These are phyloP conservation scores for Galerucella pusilla DNA, from an alignment of 2,888 invertebrate genomes.

Conservation along the genomic window DNA sequence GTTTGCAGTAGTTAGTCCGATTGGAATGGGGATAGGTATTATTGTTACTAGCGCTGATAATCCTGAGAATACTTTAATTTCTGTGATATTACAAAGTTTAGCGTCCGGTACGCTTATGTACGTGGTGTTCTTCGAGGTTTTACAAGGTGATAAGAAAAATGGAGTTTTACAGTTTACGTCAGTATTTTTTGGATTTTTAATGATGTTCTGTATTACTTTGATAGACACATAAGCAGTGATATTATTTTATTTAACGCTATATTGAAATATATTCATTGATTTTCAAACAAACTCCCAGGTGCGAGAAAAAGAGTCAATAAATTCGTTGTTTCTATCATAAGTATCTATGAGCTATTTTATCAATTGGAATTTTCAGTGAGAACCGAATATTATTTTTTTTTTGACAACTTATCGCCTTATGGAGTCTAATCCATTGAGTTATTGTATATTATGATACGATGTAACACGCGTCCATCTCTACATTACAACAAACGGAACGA, in stretches of 20 bases:
- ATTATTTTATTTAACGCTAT: not conserved
- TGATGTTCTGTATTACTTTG: not conserved
- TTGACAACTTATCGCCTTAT: too few relatives aligned
- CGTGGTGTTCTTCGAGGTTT: conserved; percentile 85
- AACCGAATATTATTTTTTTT: too few relatives aligned
- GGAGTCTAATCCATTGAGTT: too few relatives aligned
- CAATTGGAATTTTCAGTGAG: too few relatives aligned
- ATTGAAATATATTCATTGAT: not conserved
- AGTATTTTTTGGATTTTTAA: not conserved
- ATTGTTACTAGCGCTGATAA: conserved; percentile 64
- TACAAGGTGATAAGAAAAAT: conserved; percentile 75
- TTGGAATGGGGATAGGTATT: conserved; percentile 74
- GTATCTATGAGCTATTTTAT: too few relatives aligned
- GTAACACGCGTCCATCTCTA: too few relatives aligned
- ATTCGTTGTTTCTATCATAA: too few relatives aligned
- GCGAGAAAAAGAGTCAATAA: too few relatives aligned
- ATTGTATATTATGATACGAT: too few relatives aligned
- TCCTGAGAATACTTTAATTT: conserved; percentile 62
- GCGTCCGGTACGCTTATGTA: conserved; percentile 83
- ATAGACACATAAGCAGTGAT: not conserved
- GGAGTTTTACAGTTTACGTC: conserved; percentile 44
- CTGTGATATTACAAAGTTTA: conserved; percentile 75
- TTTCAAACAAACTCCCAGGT: too few relatives aligned
- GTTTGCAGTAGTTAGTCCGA: conserved; percentile 75
- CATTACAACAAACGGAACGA: too few relatives aligned